phyloP scores from a whole-genome alignment of 2,888 invertebrate genomes.

The Halocaridina rubra region DNA sequence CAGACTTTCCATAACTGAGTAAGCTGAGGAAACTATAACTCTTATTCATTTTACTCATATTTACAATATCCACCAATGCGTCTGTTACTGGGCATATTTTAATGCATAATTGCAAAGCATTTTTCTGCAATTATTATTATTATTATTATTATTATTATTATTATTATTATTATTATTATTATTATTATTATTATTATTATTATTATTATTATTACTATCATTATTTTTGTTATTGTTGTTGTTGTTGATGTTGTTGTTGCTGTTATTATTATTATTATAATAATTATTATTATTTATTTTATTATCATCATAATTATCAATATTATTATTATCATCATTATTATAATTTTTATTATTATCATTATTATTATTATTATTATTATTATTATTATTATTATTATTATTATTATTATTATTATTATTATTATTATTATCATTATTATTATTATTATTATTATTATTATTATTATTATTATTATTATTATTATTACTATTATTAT shows the following conservation, averaged over 20 bases:
- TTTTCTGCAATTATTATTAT: not conserved
- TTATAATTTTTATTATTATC: not conserved
- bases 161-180: not conserved
- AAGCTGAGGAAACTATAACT: too few species aligned
- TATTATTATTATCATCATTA: not conserved
- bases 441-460: not conserved
- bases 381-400: not conserved
- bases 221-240: not conserved
- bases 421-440: not conserved
- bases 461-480: not conserved
- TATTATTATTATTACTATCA: not conserved
- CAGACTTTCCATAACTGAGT: too few species aligned
- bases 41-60: too few species aligned
- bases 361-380: not conserved
- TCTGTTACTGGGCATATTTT: too few species aligned
- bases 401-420: not conserved
- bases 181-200: not conserved
- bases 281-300: not conserved
- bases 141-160: not conserved
- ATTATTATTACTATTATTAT: not conserved
- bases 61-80: too few species aligned
- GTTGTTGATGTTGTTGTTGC: not conserved
- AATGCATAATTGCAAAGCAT: not conserved
- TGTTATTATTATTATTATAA: not conserved
- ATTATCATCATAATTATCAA: not conserved